Evolutionary conservation across 2,888 invertebrate species (phyloP).

Genomic region (Brenthis ino): DNA sequence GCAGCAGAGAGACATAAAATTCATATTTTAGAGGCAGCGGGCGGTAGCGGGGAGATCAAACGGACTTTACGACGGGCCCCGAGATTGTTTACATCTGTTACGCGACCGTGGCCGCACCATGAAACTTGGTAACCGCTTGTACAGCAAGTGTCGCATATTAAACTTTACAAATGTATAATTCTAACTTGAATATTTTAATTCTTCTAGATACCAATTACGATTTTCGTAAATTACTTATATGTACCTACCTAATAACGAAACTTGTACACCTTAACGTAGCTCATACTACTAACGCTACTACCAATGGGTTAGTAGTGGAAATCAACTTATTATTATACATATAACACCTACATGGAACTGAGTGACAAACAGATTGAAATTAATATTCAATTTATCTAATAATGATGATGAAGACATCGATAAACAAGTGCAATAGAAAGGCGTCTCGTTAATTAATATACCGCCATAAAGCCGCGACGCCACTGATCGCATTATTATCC

Average conservation of each 20-base stretch:
- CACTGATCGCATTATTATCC: slow-evolving; percentile 77
- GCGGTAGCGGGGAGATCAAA: slow-evolving; percentile 72
- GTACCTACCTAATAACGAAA: too few species aligned
- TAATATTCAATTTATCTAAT: neutral
- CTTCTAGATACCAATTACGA: neutral
- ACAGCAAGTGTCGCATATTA: slow-evolving; percentile 39
- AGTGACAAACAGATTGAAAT: neutral
- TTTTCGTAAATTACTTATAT: neutral
- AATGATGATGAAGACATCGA: slow-evolving; percentile 32
- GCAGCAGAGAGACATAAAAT: slow-evolving; percentile 77
- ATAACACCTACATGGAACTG: neutral
- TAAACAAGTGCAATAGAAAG: slow-evolving; percentile 27
- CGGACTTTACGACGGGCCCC: slow-evolving; percentile 77
- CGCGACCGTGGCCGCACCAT: slow-evolving; percentile 68
- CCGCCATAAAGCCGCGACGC: slow-evolving; percentile 63
- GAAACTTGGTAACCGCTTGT: slow-evolving; percentile 73
- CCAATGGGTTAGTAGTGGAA: too few species aligned
- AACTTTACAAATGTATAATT: slow-evolving; percentile 24
- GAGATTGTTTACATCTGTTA: slow-evolving; percentile 82
- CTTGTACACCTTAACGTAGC: too few species aligned
- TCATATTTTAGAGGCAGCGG: slow-evolving; percentile 76
- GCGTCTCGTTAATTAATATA: slow-evolving; percentile 59
- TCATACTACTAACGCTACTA: too few species aligned
- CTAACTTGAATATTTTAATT: neutral
- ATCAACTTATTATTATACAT: too few species aligned